Evolutionary conservation across 2,888 invertebrate genomes (phyloP).

Genomic region (Actias luna): DNA sequence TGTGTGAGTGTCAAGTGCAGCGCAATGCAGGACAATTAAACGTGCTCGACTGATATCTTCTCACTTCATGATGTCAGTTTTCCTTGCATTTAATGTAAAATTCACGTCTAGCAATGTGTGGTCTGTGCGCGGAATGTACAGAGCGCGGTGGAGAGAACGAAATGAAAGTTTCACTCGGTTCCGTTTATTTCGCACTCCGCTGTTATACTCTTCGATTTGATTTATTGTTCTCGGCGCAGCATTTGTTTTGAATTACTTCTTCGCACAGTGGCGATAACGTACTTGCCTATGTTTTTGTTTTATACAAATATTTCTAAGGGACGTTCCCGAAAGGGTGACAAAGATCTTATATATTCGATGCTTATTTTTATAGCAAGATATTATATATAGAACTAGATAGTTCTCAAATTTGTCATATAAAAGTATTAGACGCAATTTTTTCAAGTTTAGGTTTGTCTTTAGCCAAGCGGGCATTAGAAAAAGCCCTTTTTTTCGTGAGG

Average conservation of each 20-base stretch:
- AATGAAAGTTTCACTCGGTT: conserved; percentile 59
- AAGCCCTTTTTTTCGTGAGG: too few relatives aligned
- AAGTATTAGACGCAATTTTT: too few relatives aligned
- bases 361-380: too few relatives aligned
- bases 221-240: conserved; percentile 61
- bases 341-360: too few relatives aligned
- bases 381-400: too few relatives aligned
- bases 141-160: conserved; percentile 52
- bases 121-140: conserved; percentile 57
- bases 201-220: conserved; percentile 59
- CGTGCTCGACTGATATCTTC: neutral
- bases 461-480: too few relatives aligned
- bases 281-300: conserved; percentile 13
- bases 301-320: neutral
- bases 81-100: neutral
- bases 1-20: too few relatives aligned
- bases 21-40: too few relatives aligned
- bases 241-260: conserved; percentile 57
- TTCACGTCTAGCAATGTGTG: neutral
- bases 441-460: too few relatives aligned
- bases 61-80: neutral
- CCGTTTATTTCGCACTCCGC: conserved; percentile 60
- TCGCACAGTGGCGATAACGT: conserved; percentile 36
- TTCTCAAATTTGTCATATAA: too few relatives aligned
- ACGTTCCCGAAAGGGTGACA: neutral